Evolutionary conservation across 2,113 vertebrate genomes (phyloP).

Genomic region (Australoheros scitulus): DNA sequence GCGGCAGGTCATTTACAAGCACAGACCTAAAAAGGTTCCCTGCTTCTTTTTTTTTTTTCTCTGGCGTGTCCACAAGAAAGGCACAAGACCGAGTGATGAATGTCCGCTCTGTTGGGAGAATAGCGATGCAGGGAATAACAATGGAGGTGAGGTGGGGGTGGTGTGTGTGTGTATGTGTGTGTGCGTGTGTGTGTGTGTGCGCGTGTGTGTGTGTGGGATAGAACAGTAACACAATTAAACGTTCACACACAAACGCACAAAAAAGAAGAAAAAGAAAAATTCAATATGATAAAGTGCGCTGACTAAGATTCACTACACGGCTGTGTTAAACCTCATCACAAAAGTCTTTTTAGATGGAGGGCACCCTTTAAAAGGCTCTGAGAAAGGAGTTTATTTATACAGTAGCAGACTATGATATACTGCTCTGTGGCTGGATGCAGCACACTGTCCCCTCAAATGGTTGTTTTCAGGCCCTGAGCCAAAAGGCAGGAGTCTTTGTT

Average conservation of each 20-base stretch:
- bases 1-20: conserved; percentile 47
- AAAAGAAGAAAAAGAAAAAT: neutral
- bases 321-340: conserved; percentile 34
- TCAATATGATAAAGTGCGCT: conserved; percentile 42
- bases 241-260: neutral
- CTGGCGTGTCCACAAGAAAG: conserved; percentile 33
- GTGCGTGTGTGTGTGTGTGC: too few species aligned
- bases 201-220: neutral
- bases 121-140: conserved; percentile 49
- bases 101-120: conserved; percentile 43
- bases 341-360: conserved; percentile 24
- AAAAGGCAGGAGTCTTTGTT: conserved; percentile 14
- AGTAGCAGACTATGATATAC: conserved; percentile 34
- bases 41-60: neutral
- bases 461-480: conserved; percentile 13
- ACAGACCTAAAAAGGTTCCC: conserved; percentile 25
- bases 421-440: neutral
- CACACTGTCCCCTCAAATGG: conserved; percentile 8
- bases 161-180: too few species aligned
- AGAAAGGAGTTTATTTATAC: conserved; percentile 60
- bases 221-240: neutral
- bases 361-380: conserved; percentile 41
- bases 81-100: conserved; percentile 52
- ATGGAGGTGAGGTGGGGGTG: conserved; percentile 18
- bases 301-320: conserved; percentile 15